Base-by-base conservation (phyloP, 2,888 invertebrate species). In the Drosophila pegasa region DNA sequence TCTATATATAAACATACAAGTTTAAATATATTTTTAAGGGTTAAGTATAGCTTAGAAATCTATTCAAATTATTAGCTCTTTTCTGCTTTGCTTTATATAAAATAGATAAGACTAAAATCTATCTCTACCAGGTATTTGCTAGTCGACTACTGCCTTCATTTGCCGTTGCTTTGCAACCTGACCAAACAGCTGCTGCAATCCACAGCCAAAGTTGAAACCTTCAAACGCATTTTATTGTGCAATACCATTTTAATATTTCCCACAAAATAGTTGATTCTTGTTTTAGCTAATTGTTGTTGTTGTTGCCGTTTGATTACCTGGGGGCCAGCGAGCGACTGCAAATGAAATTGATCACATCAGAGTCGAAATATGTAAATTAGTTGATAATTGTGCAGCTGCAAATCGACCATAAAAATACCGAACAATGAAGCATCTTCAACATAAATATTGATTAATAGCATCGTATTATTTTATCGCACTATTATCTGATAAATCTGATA, bases 211-310 rank as follows among this genome's bases (percentile, higher is more conserved):
- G 66, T 54, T 63, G 43, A 66, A 66, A 63, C 58, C 58, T 65
- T 69, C 37, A 73, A 69, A 59, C 59, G 54, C 45, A 64, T 65
- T 73, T 74, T 71, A 67, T 75, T 71, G 63, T 63, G 33, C 61
- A 45, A 59, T 59, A 45, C 57, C 60, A 62, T 67, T 56, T 60
- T 75, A 58, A 63, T 64, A 57, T 56, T 66, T 66, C 40, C 71
- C 70, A 65, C 75, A 70, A 73, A 59, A 69, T 48, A 40, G 43
- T 29, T 51, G 27, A 16, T 43, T 16, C 25, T 67, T 71, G 60
- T n/a, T 55, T 18, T 41, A 50, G 27, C 43, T 52, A 18, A 33
- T 43, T 65, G 27, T 37, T 38, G 62, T 8, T 54, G 38, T 10
- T 65, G 45, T 33, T 40, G 45, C 18, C 33, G 22, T 33, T 56